phyloP scores from a whole-genome alignment of 2,797 vertebrate species.

The Paratrypauchen microcephalus region DNA sequence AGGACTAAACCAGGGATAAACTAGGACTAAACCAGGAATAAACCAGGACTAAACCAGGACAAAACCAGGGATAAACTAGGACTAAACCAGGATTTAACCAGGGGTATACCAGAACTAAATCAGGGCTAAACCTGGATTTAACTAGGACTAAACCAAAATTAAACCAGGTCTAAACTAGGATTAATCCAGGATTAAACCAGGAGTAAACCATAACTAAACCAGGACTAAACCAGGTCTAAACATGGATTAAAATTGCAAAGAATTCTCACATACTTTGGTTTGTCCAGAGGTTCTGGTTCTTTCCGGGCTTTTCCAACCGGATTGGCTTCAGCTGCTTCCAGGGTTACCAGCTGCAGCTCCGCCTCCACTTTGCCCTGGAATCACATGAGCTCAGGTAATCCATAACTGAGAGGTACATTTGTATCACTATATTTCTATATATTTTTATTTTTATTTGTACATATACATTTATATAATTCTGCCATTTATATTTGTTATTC shows the following conservation, averaged over 20 bases:
- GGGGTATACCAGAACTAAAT: background rate
- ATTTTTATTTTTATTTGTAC: too few species aligned
- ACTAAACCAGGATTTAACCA: background rate
- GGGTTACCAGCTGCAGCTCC: conserved; percentile 86
- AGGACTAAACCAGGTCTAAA: background rate
- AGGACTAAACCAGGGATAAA: background rate
- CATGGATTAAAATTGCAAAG: background rate
- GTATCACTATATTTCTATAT: too few species aligned
- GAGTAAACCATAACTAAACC: background rate
- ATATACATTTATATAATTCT: too few species aligned
- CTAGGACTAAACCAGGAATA: background rate
- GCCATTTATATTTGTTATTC: too few species aligned
- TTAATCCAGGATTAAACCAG: background rate
- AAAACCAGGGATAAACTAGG: background rate
- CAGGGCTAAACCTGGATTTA: background rate
- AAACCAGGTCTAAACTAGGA: background rate
- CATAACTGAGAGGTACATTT: too few species aligned
- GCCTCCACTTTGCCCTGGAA: conserved; percentile 92
- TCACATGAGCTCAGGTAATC: conserved; percentile 14
- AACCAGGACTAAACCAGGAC: background rate
- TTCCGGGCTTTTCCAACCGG: conserved; percentile 88
- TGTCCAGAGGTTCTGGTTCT: conserved; percentile 91
- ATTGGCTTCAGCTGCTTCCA: conserved; percentile 86
- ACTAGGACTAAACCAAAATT: background rate
- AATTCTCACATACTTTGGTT: conserved; percentile 83